Percentiles rank a stretch among this genome's conserved stretches.
Evolutionary conservation across 2,888 invertebrate genomes (phyloP).

Genomic region (Acronicta leporina): DNA sequence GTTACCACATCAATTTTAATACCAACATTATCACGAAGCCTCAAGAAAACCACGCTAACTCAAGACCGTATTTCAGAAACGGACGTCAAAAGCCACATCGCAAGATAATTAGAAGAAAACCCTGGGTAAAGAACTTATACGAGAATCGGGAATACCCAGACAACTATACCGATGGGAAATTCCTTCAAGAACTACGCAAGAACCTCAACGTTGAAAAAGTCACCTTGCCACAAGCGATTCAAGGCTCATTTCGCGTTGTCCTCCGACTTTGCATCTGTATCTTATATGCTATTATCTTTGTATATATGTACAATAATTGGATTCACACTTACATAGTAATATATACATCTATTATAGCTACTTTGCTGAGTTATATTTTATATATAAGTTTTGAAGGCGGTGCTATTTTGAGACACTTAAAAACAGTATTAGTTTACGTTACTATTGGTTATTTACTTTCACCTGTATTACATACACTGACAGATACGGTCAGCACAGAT

Average conservation of each 20-base stretch:
- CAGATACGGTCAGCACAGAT: conserved; percentile 98
- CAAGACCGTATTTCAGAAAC: conserved; percentile 77
- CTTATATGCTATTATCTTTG: conserved; percentile 92
- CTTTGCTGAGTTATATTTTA: conserved; percentile 90
- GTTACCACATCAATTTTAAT: background rate
- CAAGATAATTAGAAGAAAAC: conserved; percentile 73
- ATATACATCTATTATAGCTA: conserved; percentile 86
- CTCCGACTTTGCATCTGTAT: conserved; percentile 94
- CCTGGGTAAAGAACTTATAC: conserved; percentile 97
- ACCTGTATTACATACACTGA: conserved; percentile 97
- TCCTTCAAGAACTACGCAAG: conserved; percentile 94
- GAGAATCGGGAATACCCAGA: conserved; percentile 96
- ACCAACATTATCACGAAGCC: conserved; percentile 28
- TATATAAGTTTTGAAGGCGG: conserved; percentile 82
- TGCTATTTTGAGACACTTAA: conserved; percentile 89
- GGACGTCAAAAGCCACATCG: conserved; percentile 69
- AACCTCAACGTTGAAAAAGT: conserved; percentile 95
- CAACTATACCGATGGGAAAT: conserved; percentile 96
- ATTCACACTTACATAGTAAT: conserved; percentile 91
- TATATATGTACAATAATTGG: conserved; percentile 92
- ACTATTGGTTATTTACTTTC: conserved; percentile 96
- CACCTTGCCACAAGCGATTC: conserved; percentile 91
- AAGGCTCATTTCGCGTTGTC: conserved; percentile 93
- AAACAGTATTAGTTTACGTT: conserved; percentile 94
- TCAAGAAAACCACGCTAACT: conserved; percentile 46